A percentile compares a stretch with the other conserved stretches of the same genome.
Conservation (phyloP, 2,888 invertebrate species). For the Cenopis cana region DNA sequence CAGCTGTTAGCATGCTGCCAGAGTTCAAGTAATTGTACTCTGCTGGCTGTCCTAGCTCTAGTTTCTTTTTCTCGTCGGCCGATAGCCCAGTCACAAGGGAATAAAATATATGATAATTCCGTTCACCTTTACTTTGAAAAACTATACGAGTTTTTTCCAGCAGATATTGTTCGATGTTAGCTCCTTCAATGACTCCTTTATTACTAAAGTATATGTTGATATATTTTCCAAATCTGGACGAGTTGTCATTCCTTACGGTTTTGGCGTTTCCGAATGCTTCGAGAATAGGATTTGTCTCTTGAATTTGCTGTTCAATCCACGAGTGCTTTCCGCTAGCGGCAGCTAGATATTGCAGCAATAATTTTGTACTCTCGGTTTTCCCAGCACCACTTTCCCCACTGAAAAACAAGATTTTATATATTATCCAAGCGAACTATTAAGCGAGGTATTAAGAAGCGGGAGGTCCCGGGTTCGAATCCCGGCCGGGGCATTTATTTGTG, state of each 20-base stretch:
- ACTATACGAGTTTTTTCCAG: conserved; percentile 97
- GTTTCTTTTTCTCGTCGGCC: conserved; percentile 90
- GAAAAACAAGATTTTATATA: conserved; percentile 50
- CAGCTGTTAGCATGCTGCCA: conserved; percentile 90
- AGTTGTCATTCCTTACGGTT: conserved; percentile 97
- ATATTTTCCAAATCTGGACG: conserved; percentile 98
- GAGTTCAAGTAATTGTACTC: conserved; percentile 93
- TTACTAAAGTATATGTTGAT: conserved; percentile 95
- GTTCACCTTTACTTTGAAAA: conserved; percentile 93
- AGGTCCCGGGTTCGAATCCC: too few species aligned
- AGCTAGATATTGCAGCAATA: conserved; percentile 96
- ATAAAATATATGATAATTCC: conserved; percentile 98
- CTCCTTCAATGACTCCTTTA: conserved; percentile 95
- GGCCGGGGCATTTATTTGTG: too few species aligned
- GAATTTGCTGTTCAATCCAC: conserved; percentile 98
- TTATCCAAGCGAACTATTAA: background rate
- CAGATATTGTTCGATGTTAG: conserved; percentile 97
- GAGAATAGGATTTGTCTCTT: conserved; percentile 98
- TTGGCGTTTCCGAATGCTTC: conserved; percentile 99
- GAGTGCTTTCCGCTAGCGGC: conserved; percentile 97
- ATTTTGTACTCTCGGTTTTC: conserved; percentile 97
- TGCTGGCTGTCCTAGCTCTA: conserved; percentile 90
- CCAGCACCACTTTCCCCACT: conserved; percentile 99
- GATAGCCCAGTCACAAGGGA: conserved; percentile 93
- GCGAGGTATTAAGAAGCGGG: too few species aligned